Evolutionary conservation across 2,888 invertebrate species (phyloP), one percentile per base, ranked within the genome.

Genomic region (Macaria notata): DNA sequence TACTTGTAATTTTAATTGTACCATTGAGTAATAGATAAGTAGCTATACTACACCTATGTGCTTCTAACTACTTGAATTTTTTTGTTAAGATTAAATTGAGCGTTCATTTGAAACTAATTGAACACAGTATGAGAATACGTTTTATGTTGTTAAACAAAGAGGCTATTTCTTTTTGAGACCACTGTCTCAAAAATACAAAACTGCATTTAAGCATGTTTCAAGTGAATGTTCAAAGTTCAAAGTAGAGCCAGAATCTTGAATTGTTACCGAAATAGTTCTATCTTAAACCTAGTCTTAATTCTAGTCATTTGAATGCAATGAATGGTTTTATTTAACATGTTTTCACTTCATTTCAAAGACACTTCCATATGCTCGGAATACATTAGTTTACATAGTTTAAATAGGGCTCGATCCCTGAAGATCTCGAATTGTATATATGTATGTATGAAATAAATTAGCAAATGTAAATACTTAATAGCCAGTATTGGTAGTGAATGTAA

Each of bases 401-500:
- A 43, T 59, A 49, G 59, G 68, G 66, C 65, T 68, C 70, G 71
- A 62, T 68, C 61, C 42, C 59, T 50, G 71, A 75, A 68, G 56
- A 57, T 65, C 75, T 71, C 61, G 1, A 7, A 41, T 41, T 41
- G 39, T 49, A 56, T 59, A 56, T 54, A 39, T 79, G 81, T 83
- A 77, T 82, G 78, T 78, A 74, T 73, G 67, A 76, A 58, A 77
- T 69, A 68, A 63, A 73, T 69, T 74, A 55, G 76, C 66, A 66
- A 52, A 71, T 85, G 86, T 85, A 85, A 71, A 85, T 85, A 85
- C 63, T 85, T 85, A 71, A 85, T 85, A 85, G 62, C 79, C 75
- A 76, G 66, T 44, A 33, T 48, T 48, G 64, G 75, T 73, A 76
- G 82, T 88, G 85, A 84, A 83, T 83, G 84, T 86, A 83, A 50